Evolutionary conservation across 2,797 vertebrate genomes (phyloP).

Genomic region (Carduelis carduelis): DNA sequence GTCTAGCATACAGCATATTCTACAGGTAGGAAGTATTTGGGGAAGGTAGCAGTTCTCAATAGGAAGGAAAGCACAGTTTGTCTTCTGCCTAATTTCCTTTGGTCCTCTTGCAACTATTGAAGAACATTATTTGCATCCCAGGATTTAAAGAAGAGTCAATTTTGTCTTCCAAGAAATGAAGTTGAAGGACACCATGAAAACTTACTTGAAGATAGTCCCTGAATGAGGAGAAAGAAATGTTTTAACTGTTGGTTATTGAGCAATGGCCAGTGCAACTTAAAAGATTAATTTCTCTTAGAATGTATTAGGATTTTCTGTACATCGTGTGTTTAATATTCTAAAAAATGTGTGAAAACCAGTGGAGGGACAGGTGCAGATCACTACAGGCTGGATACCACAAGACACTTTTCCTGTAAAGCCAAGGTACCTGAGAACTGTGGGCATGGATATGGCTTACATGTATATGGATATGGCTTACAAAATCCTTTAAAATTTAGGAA

Average conservation of each 20-base stretch:
- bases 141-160: neutral
- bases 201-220: neutral
- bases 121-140: neutral
- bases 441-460: no score
- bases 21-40: neutral
- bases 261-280: neutral
- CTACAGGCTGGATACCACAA: neutral
- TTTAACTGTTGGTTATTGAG: neutral
- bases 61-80: neutral
- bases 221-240: neutral
- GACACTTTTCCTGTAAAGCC: neutral
- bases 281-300: neutral
- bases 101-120: neutral
- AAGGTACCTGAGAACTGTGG: neutral
- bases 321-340: neutral
- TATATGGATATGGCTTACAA: neutral
- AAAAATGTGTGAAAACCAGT: neutral
- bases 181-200: neutral
- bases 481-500: neutral
- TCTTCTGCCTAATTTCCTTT: neutral
- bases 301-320: neutral
- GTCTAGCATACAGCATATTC: neutral
- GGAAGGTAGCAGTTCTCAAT: neutral
- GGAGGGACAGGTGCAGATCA: neutral
- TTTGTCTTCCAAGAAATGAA: neutral